Conservation (phyloP, 64 coral and sea anemone species). For the Pocillopora damicornis region DNA sequence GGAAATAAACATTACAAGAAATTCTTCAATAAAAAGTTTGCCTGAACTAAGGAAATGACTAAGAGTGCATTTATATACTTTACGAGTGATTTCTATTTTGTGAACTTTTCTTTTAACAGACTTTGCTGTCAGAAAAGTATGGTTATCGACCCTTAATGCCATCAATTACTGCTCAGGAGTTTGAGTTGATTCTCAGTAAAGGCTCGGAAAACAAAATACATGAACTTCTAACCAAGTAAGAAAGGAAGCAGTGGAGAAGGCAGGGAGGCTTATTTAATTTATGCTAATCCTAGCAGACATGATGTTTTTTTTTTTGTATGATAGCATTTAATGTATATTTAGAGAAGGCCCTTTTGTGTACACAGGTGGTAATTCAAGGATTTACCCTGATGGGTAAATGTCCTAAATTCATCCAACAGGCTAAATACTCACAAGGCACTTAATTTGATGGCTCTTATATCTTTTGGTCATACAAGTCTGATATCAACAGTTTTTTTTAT, state of each 20-base stretch:
- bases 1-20: too few species aligned
- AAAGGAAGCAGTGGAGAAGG: background rate
- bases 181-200: constrained; percentile 54
- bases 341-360: too few species aligned
- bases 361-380: too few species aligned
- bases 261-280: background rate
- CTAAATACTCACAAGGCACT: too few species aligned
- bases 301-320: background rate
- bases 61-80: too few species aligned
- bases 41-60: too few species aligned
- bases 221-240: constrained; percentile 59
- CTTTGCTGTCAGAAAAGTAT: constrained; percentile 80
- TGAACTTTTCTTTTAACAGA: constrained; percentile 24
- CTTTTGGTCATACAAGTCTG: too few species aligned
- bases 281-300: background rate
- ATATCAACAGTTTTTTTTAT: background rate
- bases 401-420: too few species aligned
- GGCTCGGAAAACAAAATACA: constrained; percentile 31
- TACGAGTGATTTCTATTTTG: background rate
- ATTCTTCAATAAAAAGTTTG: too few species aligned
- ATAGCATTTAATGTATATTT: background rate
- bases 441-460: too few species aligned
- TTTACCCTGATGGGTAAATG: too few species aligned
- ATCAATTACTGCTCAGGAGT: constrained; percentile 47
- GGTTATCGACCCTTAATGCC: constrained; percentile 70